Evolutionary conservation across 2,888 invertebrate genomes (phyloP), one percentile per base, ranked within the genome.

Genomic region (Yponomeuta malinellus): DNA sequence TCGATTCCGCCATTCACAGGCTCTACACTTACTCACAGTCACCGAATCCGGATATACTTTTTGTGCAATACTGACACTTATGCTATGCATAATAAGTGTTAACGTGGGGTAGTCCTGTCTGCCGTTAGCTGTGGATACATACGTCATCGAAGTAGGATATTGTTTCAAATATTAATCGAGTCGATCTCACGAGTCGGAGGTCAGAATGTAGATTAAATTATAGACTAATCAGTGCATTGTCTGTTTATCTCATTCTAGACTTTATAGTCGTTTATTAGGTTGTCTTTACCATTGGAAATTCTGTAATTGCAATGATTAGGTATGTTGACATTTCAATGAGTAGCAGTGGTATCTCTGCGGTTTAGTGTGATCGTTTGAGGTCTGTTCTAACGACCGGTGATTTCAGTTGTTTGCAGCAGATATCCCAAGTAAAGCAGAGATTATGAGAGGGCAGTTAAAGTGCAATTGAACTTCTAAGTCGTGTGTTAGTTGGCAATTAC

Each of bases 1-100:
- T 83, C 77, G 83, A 85, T 87, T 88, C 88, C 85, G 88, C 89
- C 86, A 87, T 90, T 90, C 87, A 87, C 88, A 75, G 78, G 70
- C 81, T 78, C 76, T 65, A 65, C 65, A 65, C 65, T 65, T 65
- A 65, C 33, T 82, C 29, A 69, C 29, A 48, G 6, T 43, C 43
- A 43, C 1, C 43, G 43, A 8, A 43, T 43, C 43, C 43, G 43
- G 43, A 43, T 3, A 8, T 43, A 43, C 43, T 43, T 43, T 43
- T 43, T 8, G 43, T 43, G 9, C 43, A 43, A 43, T 43, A 43
- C 43, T 43, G 43, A 43, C 43, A 8, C 43, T 43, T 8, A 43
- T 43, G 1, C 8, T 43, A 43, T 43, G 43, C 43, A 43, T 0
- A 43, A 43, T 43, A 43, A 43, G 43, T 43, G 43, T 43, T 43